phyloP scores from a whole-genome alignment of 1,140 invertebrate species.

The Heliconius congener region DNA sequence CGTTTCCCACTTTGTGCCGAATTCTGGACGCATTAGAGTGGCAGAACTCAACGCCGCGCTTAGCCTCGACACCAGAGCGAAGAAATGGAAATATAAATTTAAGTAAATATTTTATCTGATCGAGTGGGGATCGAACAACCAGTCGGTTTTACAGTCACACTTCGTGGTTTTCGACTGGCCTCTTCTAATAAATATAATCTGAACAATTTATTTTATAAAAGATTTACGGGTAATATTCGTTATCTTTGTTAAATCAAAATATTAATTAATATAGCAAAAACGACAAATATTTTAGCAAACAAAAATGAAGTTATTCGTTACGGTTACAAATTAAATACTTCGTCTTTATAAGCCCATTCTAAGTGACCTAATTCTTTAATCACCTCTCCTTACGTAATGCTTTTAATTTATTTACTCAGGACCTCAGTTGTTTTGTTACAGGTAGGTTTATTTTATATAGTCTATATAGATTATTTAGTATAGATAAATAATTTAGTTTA shows the following conservation, averaged over 20 bases:
- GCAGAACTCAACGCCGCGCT: too few species aligned
- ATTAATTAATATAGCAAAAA: not conserved
- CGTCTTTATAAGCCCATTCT: slow-evolving; percentile 23
- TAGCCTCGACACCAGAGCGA: too few species aligned
- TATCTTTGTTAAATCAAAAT: not conserved
- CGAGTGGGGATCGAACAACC: too few species aligned
- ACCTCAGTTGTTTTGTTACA: slow-evolving; percentile 13
- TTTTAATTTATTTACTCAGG: slow-evolving; percentile 25
- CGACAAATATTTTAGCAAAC: not conserved
- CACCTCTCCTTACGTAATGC: slow-evolving; percentile 27
- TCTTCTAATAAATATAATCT: too few species aligned
- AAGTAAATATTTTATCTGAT: too few species aligned
- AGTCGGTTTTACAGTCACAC: too few species aligned
- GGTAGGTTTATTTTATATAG: not conserved
- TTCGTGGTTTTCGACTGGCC: too few species aligned
- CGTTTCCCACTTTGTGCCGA: too few species aligned
- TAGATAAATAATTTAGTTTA: not conserved
- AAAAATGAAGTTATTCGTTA: not conserved
- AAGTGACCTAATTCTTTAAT: slow-evolving; percentile 35
- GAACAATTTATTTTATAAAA: too few species aligned
- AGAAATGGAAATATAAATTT: too few species aligned
- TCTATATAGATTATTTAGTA: not conserved
- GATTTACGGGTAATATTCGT: too few species aligned
- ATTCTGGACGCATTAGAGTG: too few species aligned
- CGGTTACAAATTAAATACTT: slow-evolving; percentile 23